These are phyloP conservation scores for Anoura caudifer DNA, from an alignment of 2,113 vertebrate species.

Conservation along the genomic window DNA sequence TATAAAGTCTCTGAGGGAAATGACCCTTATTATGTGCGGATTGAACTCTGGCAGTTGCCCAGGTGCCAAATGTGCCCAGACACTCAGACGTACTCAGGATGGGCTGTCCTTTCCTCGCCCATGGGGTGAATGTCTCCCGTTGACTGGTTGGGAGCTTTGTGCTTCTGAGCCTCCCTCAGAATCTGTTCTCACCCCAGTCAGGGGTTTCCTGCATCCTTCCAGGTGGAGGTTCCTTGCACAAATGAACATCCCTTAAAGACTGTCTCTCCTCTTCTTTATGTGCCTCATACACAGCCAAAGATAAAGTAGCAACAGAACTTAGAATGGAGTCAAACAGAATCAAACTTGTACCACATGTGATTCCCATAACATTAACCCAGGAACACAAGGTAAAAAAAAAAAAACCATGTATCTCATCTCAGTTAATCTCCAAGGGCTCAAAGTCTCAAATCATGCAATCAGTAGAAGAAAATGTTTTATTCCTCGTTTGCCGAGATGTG, in stretches of 20 bases:
- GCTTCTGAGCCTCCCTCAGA: background rate
- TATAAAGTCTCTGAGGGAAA: background rate
- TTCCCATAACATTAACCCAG: background rate
- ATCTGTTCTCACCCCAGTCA: background rate
- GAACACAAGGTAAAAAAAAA: background rate
- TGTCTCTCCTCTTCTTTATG: background rate
- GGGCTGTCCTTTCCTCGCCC: background rate
- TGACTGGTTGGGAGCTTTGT: background rate
- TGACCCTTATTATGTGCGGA: background rate
- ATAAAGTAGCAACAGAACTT: background rate
- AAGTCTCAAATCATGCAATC: background rate
- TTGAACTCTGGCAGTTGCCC: background rate
- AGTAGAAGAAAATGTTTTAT: background rate
- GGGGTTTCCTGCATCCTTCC: background rate
- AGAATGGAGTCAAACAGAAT: background rate
- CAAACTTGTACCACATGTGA: background rate
- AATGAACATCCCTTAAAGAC: background rate
- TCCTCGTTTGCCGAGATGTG: background rate
- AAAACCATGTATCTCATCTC: background rate
- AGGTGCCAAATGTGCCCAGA: background rate
- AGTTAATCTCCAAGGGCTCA: background rate
- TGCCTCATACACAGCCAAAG: background rate
- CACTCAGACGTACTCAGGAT: background rate
- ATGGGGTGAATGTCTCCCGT: background rate
- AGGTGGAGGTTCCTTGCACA: background rate